phyloP scores from a whole-genome alignment of 2,797 vertebrate species.

The Chaetodon trifasciatus region DNA sequence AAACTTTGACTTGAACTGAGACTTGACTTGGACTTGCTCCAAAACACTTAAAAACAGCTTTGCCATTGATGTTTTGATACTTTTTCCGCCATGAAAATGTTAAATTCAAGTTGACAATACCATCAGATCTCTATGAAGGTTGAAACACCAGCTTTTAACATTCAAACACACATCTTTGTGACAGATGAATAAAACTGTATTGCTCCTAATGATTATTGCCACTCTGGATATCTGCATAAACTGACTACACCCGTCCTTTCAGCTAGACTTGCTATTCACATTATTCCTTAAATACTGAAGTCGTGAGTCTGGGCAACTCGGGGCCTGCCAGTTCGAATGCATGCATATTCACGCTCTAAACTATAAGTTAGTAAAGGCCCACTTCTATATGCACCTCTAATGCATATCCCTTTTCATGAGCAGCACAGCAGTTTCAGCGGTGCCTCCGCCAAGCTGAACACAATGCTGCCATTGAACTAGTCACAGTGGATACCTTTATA shows the following conservation, averaged over 20 bases:
- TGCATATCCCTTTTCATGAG: slow-evolving; percentile 56
- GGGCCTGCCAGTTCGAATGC: slow-evolving; percentile 18
- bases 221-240: slow-evolving; percentile 1
- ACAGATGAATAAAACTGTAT: background rate
- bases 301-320: background rate
- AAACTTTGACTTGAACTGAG: background rate
- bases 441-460: slow-evolving; percentile 64
- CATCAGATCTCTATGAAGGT: background rate
- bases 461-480: slow-evolving; percentile 77
- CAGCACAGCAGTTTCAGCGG: slow-evolving; percentile 43
- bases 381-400: slow-evolving; percentile 47
- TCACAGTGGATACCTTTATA: slow-evolving; percentile 82
- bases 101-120: background rate
- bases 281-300: slow-evolving; percentile 34
- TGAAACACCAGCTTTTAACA: background rate
- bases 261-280: slow-evolving; percentile 39
- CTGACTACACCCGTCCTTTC: slow-evolving; percentile 14
- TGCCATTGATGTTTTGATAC: background rate
- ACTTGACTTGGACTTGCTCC: background rate
- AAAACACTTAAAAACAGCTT: slow-evolving; percentile 8
- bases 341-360: slow-evolving; percentile 56
- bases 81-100: background rate
- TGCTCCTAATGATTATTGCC: background rate
- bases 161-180: background rate
- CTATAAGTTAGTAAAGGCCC: slow-evolving; percentile 44